phyloP scores from a whole-genome alignment of 2,113 vertebrate genomes.

The Fukomys damarensis region DNA sequence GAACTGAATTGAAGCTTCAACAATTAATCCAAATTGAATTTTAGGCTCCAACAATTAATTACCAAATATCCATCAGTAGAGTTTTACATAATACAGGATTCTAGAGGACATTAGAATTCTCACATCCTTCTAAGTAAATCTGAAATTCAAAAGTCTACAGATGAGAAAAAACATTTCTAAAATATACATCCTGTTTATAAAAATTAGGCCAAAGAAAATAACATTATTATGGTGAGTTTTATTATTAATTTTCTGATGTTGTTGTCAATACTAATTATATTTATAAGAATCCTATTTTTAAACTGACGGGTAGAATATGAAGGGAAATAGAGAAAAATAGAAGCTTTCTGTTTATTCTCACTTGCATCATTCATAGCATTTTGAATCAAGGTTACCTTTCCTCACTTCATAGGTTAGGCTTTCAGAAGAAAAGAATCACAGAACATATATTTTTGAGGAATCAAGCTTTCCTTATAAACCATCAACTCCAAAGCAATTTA shows the following conservation, averaged over 20 bases:
- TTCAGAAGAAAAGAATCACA: not conserved
- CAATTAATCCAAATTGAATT: no score
- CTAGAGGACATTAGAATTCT: not conserved
- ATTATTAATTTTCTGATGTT: not conserved
- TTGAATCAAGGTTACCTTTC: not conserved
- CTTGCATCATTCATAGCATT: not conserved
- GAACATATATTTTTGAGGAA: not conserved
- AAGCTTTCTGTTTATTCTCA: not conserved
- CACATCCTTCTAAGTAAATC: not conserved
- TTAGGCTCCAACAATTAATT: not conserved
- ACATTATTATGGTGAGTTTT: not conserved
- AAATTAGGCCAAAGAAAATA: slow-evolving; percentile 26
- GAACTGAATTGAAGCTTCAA: not conserved
- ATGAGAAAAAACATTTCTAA: slow-evolving; percentile 19
- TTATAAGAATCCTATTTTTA: slow-evolving; percentile 22
- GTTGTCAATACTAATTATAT: not conserved
- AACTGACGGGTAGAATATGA: not conserved
- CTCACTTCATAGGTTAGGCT: not conserved
- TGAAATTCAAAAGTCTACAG: not conserved
- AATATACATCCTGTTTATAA: not conserved
- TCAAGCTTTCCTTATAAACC: not conserved
- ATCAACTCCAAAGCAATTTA: not conserved
- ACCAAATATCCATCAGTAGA: not conserved
- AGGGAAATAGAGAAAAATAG: slow-evolving; percentile 1
- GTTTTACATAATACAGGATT: not conserved